Conservation (phyloP, 2,888 invertebrate species). For the Amphipyra berbera region DNA sequence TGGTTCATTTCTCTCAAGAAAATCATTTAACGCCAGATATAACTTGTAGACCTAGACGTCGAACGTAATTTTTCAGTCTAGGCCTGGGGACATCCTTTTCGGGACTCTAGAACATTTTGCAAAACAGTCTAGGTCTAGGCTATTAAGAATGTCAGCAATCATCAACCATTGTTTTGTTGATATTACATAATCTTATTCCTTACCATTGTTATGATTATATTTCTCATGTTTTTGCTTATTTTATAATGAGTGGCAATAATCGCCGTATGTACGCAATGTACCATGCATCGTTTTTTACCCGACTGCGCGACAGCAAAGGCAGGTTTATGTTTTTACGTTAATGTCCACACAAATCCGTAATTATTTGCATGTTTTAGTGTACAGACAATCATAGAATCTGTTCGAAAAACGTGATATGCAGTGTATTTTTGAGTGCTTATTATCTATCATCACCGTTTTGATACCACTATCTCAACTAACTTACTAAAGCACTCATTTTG, state of each 20-base stretch:
- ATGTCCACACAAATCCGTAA: conserved; percentile 24
- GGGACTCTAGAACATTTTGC: conserved; percentile 1
- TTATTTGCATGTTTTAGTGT: conserved; percentile 32
- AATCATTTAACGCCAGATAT: neutral
- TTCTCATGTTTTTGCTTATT: conserved; percentile 35
- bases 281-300: too few species aligned
- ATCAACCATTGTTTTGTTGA: conserved; percentile 12
- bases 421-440: conserved; percentile 26
- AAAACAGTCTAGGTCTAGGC: neutral
- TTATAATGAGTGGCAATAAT: conserved; percentile 19
- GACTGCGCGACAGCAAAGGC: too few species aligned
- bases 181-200: conserved; percentile 19
- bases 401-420: conserved; percentile 8
- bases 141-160: conserved; percentile 8
- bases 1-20: neutral
- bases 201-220: conserved; percentile 24
- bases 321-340: too few species aligned
- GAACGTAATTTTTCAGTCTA: conserved; percentile 1
- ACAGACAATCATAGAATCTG: conserved; percentile 12
- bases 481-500: conserved; percentile 44
- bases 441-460: conserved; percentile 36
- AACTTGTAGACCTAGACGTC: neutral
- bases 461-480: conserved; percentile 49
- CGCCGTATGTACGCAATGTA: conserved; percentile 2
- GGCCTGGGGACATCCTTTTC: neutral